phyloP scores from a whole-genome alignment of 2,888 invertebrate species.

The Ptychoptera albimana region DNA sequence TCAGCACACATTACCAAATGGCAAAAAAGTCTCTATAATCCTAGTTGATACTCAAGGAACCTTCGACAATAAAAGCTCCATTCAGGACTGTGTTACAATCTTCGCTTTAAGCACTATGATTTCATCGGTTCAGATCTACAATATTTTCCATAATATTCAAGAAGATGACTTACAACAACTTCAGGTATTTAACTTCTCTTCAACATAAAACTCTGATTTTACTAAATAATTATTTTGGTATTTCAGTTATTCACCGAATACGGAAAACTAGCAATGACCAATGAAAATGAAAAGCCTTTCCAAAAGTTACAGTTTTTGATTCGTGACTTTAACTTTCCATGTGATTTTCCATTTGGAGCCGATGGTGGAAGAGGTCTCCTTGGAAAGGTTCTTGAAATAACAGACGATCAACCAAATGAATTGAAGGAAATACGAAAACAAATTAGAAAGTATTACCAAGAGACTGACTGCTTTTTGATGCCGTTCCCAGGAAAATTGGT shows the following conservation, averaged over 20 bases:
- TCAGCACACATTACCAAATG: conserved; percentile 1
- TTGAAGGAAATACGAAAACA: conserved; percentile 3
- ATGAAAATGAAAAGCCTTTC: conserved; percentile 2
- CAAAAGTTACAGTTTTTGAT: conserved; percentile 6
- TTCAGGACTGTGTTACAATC: conserved; percentile 4
- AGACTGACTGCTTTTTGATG: conserved; percentile 6
- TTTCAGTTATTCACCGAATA: conserved; percentile 5
- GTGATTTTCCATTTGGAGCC: conserved; percentile 4
- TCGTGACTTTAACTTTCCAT: conserved; percentile 5
- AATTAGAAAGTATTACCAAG: conserved; percentile 2
- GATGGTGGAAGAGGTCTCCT: conserved; percentile 4
- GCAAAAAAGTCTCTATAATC: conserved; percentile 5
- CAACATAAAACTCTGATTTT: neutral
- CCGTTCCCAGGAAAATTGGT: conserved; percentile 6
- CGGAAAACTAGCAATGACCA: conserved; percentile 1
- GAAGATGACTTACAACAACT: conserved; percentile 8
- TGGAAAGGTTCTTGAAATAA: neutral
- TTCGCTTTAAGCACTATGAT: conserved; percentile 5
- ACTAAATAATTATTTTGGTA: neutral
- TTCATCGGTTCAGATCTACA: conserved; percentile 5
- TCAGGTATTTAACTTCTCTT: neutral
- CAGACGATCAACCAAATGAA: conserved; percentile 4
- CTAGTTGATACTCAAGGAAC: conserved; percentile 7
- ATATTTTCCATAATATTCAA: conserved; percentile 5
- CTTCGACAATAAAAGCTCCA: conserved; percentile 4